Evolutionary conservation across 2,797 vertebrate species (phyloP).

Genomic region (Ispidina lecontei): DNA sequence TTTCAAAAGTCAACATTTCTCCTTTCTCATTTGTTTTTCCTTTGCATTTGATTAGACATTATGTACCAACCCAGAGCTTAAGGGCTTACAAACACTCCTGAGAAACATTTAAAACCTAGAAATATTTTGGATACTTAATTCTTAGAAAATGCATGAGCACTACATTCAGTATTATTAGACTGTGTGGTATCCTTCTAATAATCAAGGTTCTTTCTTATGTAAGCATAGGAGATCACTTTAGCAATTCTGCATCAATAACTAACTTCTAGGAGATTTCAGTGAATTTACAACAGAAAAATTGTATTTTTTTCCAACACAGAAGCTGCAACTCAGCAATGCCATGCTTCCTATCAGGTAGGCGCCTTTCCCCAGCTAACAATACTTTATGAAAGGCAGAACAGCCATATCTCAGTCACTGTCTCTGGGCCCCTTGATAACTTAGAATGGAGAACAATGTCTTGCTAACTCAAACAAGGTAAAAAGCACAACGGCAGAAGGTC

Average conservation of each 20-base stretch:
- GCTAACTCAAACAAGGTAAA: neutral
- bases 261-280: neutral
- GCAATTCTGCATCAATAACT: neutral
- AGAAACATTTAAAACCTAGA: constrained; percentile 17
- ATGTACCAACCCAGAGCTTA: neutral
- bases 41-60: neutral
- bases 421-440: neutral
- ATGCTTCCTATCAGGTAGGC: neutral
- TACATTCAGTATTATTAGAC: neutral
- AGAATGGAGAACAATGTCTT: neutral
- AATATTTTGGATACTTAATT: neutral
- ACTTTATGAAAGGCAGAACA: neutral
- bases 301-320: neutral
- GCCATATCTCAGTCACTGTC: neutral
- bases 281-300: neutral
- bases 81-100: neutral
- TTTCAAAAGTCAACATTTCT: constrained; percentile 2
- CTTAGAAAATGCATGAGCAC: neutral
- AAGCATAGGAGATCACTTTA: neutral
- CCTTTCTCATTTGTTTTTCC: neutral
- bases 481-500: neutral
- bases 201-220: neutral
- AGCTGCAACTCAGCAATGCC: neutral
- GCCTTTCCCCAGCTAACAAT: neutral
- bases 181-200: neutral